Evolutionary conservation across 23 tunicate species (phyloP), one percentile per base, ranked within the genome.

Genomic region (Corella eumyota): DNA sequence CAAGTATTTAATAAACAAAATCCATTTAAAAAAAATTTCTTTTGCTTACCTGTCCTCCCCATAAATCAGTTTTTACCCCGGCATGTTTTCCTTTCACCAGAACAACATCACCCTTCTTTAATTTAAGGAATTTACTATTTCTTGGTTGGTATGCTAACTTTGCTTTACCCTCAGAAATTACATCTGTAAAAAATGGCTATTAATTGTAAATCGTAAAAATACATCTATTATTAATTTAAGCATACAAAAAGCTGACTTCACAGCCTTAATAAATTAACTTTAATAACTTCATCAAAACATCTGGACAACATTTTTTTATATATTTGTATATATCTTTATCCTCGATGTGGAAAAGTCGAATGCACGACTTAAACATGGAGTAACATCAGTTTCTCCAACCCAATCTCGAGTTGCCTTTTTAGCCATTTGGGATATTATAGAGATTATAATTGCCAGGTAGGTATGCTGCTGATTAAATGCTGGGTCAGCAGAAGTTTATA

Each of bases 71-170:
- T 68, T 73, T 68, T 32, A 32, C 62, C 2, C 96, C 96, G 37
- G 96, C 96, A 27, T 88, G 73, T 62, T 88, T 88, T 36, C 78
- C 85, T 72, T 78, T 78, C 35, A 88, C 88, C 58, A 78, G 49
- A 45, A 88, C 88, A 34, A 79, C 84, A 62, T 88, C 88, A 5
- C 96, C 96, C 58, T 88, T 88, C 50, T 73, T 78, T 46, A 88
- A 24, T 32, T 79, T 72, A 25, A 88, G 75, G 36, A 88, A 88
- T 30, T 78, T 78, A 19, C 68, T 61, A 73, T 88, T 88, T 45
- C 72, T 72, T 5, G 96, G 96, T 44, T 62, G 72, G 57, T 88
- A 88, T 34, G 77, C 88, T 2, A 88, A 69, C 27, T 83, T 72
- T 25, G 96, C 88, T 56, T 63, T 68, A 36, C 96, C 96, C 62